Conservation (phyloP, 2,888 invertebrate genomes). For the Drosophila mimica region DNA sequence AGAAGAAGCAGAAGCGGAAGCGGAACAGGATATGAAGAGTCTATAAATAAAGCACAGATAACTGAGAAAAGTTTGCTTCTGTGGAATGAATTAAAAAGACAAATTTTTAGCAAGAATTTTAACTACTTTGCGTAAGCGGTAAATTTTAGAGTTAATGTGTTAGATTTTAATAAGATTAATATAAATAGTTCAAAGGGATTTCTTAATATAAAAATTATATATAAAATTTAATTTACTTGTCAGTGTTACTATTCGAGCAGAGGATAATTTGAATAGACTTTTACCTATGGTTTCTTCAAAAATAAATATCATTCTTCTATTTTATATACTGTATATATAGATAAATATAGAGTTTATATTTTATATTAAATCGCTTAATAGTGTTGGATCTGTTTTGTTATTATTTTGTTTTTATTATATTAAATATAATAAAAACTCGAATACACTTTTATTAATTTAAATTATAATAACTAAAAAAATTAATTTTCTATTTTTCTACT, state of each 20-base stretch:
- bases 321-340: no score
- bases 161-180: not conserved
- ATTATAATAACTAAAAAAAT: not conserved
- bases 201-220: not conserved
- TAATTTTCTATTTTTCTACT: accelerated
- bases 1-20: not conserved
- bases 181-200: not conserved
- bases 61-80: no score
- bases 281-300: no score
- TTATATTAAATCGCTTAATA: no score
- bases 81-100: not conserved
- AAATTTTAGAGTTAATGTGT: not conserved
- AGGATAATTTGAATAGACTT: not conserved
- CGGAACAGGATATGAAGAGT: no score
- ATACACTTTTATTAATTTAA: not conserved
- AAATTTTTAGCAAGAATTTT: not conserved
- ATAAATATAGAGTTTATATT: no score
- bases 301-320: no score
- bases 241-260: not conserved
- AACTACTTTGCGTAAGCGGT: not conserved
- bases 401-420: no score
- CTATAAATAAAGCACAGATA: no score
- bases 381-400: no score
- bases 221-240: not conserved
- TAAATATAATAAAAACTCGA: not conserved